Base-by-base conservation (phyloP, 1,140 invertebrate species). In the Andricus grossulariae region DNA sequence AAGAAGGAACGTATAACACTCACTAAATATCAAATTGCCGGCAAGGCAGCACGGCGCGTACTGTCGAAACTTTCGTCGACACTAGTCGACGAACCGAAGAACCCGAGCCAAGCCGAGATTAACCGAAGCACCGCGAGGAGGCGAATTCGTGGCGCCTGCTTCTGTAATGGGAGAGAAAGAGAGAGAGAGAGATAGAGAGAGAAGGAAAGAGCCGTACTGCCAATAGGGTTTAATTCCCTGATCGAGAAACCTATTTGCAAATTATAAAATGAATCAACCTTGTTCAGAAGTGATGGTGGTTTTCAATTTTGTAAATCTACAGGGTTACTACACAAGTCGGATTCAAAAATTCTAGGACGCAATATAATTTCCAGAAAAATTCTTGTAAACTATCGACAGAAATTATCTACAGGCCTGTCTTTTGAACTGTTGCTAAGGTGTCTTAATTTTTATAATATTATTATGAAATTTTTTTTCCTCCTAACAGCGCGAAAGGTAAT, bases 1-100 rank as follows among this genome's bases (percentile, higher is more conserved):
- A 50, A 73, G 39, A 66, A 39, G n/a, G 25, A 55, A 32, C 50
- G 16, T 49, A 72, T 15, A 50, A 57, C 75, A 72, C 25, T 19
- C 16, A 39, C 49, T 19, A 32, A 7, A 77, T 55, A 74, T 45
- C 54, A 52, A 52, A 83, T 84, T 87, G 82, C 86, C 89, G 88
- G 88, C 88, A 78, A 87, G 84, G 86, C 87, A 82, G 89, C 89
- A 86, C 89, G 89, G 87, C 89, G 85, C 85, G 81, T 87, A 91
- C 90, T 91, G 86, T 52, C 16, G 71, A 70, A 51, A 71, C 71
- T 77, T 75, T 74, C 50, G 50, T 66, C 25, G 60, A 66, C 60
- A 45, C 39, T 32, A 2, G 2, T 66, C 60, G 25, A 66, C 60
- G 39, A n/a, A 66, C 13, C 60, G 60, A 66, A 39, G 60, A 66